Base-by-base conservation (phyloP, 2,888 invertebrate genomes). In the Oscheius sp. region DNA sequence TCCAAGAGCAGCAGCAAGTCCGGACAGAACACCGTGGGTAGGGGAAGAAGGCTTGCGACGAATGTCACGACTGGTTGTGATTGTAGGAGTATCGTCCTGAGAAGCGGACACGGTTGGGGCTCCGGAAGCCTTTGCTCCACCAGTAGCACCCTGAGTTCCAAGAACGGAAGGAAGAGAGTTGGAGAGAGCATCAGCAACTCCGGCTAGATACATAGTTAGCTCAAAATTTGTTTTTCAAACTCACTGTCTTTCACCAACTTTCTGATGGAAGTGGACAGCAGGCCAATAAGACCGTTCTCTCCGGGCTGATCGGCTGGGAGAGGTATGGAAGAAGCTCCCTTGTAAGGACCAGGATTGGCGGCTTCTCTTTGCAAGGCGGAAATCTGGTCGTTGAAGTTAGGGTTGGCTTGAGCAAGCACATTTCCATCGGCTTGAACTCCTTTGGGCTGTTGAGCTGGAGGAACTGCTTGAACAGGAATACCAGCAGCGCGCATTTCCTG, bases 1-100 rank as follows among this genome's bases (percentile, higher is more conserved):
- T 2, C 92, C 93, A 48, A 92, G 92, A 75, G 92, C 93, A 80
- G 93, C 93, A 82, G 92, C 93, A 70, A 94, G 94, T 13, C 94
- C 95, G 0, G 92, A 95, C 79, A 88, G 76, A 33, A 87, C 87
- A 47, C 87, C 80, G 63, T 88, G 87, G 29, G 87, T 86, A 50
- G 79, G 68, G 7, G 86, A 80, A 21, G 85, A 83, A 65, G 88
- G 88, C 76, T 88, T 87, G 57, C 88, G 84, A 66, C 88, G 84
- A 63, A 88, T 83, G 65, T 86, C 83, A 51, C 80, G 75, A 42
- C 76, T 72, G 73, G 78, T 74, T 21, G 79, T 70, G 70, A 74
- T 77, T 33, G 68, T 35, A 53, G 75, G 74, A 65, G 77, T 65
- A 70, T 72, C 77, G 53, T 79, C 82, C 53, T 78, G 78, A 55